These are phyloP conservation scores for Antedon mediterranea DNA, from an alignment of 53 echinoderm and acorn worm species.

Conservation along the genomic window DNA sequence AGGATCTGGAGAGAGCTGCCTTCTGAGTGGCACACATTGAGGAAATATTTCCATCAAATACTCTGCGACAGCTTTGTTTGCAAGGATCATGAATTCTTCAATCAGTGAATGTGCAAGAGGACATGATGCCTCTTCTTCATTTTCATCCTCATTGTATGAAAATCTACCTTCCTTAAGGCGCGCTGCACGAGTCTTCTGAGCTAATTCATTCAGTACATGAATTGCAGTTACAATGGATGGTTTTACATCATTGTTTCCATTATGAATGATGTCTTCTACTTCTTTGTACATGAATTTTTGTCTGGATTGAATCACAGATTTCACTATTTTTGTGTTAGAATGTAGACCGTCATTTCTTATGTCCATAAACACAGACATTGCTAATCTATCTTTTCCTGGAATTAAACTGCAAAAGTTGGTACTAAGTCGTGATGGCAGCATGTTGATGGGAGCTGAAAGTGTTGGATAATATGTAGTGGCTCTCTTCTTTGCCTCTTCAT, in stretches of 20 bases:
- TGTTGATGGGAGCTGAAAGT: slow-evolving; percentile 35
- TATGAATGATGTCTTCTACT: slow-evolving; percentile 45
- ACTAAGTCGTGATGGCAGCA: slow-evolving; percentile 56
- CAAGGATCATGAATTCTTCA: slow-evolving; percentile 56
- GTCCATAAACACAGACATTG: slow-evolving; percentile 51
- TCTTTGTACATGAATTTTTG: slow-evolving; percentile 49
- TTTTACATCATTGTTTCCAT: background rate
- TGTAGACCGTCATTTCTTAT: slow-evolving; percentile 24
- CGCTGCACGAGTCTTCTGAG: slow-evolving; percentile 27
- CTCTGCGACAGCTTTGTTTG: slow-evolving; percentile 43
- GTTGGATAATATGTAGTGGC: slow-evolving; percentile 59
- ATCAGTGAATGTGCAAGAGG: slow-evolving; percentile 52
- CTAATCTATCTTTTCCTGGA: slow-evolving; percentile 39
- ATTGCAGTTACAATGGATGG: background rate
- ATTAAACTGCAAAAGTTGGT: slow-evolving; percentile 53
- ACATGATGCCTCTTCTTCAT: slow-evolving; percentile 36
- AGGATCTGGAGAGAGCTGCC: slow-evolving; percentile 43
- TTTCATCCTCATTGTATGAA: slow-evolving; percentile 25
- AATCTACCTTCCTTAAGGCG: slow-evolving; percentile 43
- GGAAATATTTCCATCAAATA: slow-evolving; percentile 33
- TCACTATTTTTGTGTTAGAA: slow-evolving; percentile 8
- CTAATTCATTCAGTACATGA: slow-evolving; percentile 13
- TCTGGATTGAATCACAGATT: slow-evolving; percentile 44
- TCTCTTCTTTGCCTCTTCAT: slow-evolving; percentile 50
- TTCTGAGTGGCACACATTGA: slow-evolving; percentile 31